Evolutionary conservation across 2,113 vertebrate genomes (phyloP).

Genomic region (Maccullochella peelii): DNA sequence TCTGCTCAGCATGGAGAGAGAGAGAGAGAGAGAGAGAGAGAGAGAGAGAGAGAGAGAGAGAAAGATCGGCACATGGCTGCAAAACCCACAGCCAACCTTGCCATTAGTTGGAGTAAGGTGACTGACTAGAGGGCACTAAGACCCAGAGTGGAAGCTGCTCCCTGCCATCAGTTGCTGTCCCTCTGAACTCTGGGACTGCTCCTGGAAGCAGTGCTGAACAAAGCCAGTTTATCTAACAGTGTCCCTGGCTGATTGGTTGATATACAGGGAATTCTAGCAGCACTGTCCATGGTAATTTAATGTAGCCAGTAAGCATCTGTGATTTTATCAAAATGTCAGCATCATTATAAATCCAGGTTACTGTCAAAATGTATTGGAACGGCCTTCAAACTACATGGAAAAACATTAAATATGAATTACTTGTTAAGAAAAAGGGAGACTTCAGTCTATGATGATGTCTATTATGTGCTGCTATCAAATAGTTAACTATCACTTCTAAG

Average conservation of each 20-base stretch:
- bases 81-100: neutral
- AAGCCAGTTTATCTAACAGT: neutral
- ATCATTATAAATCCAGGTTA: neutral
- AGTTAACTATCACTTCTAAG: neutral
- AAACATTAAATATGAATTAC: neutral
- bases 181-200: neutral
- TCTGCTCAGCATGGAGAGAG: slow-evolving; percentile 18
- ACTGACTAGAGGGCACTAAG: neutral
- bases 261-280: neutral
- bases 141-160: neutral
- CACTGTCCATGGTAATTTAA: neutral
- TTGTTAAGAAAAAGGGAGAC: too few relatives aligned
- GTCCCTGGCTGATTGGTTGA: neutral
- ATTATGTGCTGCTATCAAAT: neutral
- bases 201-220: neutral
- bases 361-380: neutral
- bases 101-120: neutral
- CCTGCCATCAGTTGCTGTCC: neutral
- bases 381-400: slow-evolving; percentile 6
- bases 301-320: neutral
- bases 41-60: too few relatives aligned
- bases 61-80: neutral
- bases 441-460: neutral
- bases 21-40: neutral
- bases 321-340: neutral